Percentiles rank a stretch among this genome's conserved stretches.
These are phyloP conservation scores for Penaeus japonicus DNA, from an alignment of 1,140 invertebrate species.

Conservation along the genomic window DNA sequence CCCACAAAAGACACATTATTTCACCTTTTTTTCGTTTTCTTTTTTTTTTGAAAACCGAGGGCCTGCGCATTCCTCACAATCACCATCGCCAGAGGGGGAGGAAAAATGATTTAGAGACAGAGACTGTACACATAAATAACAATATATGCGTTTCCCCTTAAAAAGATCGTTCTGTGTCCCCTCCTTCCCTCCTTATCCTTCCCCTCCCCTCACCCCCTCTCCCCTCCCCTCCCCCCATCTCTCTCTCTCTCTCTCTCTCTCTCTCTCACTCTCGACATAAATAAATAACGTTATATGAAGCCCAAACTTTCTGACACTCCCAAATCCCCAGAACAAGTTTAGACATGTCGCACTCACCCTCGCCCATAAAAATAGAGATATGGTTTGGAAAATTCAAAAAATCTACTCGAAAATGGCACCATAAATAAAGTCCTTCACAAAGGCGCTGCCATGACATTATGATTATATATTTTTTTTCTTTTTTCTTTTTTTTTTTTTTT, in stretches of 20 bases:
- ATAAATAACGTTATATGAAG: not conserved
- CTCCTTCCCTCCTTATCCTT: not conserved
- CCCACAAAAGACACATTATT: not conserved
- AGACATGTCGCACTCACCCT: slow-evolving; percentile 41
- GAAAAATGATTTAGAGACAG: not conserved
- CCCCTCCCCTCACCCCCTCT: not conserved
- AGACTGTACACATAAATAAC: slow-evolving; percentile 43
- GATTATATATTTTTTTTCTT: slow-evolving; percentile 15
- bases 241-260: not conserved
- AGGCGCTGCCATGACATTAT: slow-evolving; percentile 43
- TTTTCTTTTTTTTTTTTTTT: too few relatives aligned
- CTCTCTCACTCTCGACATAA: not conserved
- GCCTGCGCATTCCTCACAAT: slow-evolving; percentile 19
- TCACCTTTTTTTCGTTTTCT: not conserved
- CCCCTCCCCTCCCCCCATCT: not conserved
- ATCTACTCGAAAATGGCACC: slow-evolving; percentile 55
- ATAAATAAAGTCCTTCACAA: slow-evolving; percentile 49
- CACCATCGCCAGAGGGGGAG: not conserved
- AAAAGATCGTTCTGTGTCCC: not conserved
- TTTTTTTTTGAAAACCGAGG: not conserved
- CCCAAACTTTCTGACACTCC: not conserved
- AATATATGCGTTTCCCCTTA: slow-evolving; percentile 22
- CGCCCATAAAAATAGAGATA: slow-evolving; percentile 55
- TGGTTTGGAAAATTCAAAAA: slow-evolving; percentile 57
- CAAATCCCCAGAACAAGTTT: slow-evolving; percentile 39